phyloP scores from a whole-genome alignment of 2,888 invertebrate species.

The Apotomis turbidana region DNA sequence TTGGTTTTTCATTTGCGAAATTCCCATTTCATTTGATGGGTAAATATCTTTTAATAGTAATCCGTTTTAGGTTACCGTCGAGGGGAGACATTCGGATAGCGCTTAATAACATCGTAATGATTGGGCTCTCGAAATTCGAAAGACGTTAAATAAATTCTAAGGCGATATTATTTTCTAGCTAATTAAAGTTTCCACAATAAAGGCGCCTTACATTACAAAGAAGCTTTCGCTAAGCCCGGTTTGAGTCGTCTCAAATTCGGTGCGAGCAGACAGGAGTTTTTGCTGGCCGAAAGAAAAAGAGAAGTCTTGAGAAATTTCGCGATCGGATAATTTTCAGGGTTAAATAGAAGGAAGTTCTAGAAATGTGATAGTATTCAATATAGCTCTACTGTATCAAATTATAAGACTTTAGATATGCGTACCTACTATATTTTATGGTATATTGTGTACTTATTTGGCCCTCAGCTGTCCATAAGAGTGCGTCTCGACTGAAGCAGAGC shows the following conservation, averaged over 20 bases:
- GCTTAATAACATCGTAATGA: conserved; percentile 39
- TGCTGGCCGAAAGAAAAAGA: conserved; percentile 36
- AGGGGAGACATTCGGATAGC: conserved; percentile 11
- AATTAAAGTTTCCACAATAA: conserved; percentile 70
- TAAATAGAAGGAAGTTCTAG: too few relatives aligned
- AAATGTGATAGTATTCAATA: too few relatives aligned
- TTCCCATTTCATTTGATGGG: conserved; percentile 36
- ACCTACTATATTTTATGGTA: too few relatives aligned
- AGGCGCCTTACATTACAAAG: conserved; percentile 65
- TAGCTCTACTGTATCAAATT: too few relatives aligned
- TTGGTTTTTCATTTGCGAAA: conserved; percentile 36
- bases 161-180: conserved; percentile 55
- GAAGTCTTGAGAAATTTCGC: too few relatives aligned
- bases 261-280: conserved; percentile 46
- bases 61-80: conserved; percentile 32
- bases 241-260: conserved; percentile 43
- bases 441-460: too few relatives aligned
- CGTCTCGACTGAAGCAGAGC: too few relatives aligned
- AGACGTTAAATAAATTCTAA: conserved; percentile 52
- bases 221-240: conserved; percentile 63
- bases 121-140: conserved; percentile 50
- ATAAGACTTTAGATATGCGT: too few relatives aligned
- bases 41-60: conserved; percentile 40
- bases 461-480: too few relatives aligned
- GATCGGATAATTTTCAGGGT: too few relatives aligned